Evolutionary conservation across 2,113 vertebrate species (phyloP).

Genomic region (Regulus satrapa): DNA sequence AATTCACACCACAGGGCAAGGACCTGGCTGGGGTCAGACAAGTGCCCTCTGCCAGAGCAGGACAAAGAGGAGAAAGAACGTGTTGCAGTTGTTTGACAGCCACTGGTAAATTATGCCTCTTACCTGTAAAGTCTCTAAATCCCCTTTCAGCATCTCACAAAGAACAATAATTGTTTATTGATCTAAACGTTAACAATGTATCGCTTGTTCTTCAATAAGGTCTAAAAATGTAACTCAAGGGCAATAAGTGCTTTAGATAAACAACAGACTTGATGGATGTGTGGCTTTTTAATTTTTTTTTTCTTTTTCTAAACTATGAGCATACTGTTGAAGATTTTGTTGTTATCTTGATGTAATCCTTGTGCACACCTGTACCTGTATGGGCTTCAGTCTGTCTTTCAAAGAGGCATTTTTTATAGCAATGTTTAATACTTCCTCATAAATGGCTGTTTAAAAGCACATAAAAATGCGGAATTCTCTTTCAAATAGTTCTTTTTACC

Average conservation of each 20-base stretch:
- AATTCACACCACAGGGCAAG: background rate
- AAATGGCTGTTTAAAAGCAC: background rate
- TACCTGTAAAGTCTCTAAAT: conserved; percentile 70
- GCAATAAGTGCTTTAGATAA: conserved; percentile 52
- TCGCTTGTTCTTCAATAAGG: conserved; percentile 68
- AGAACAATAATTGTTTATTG: conserved; percentile 79
- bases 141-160: conserved; percentile 68
- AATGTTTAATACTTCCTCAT: background rate
- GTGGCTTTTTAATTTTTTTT: background rate
- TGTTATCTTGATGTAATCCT: background rate
- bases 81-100: conserved; percentile 49
- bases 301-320: background rate
- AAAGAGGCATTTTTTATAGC: background rate
- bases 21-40: background rate
- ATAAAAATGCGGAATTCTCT: background rate
- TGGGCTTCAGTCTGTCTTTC: background rate
- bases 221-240: conserved; percentile 70
- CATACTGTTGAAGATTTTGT: background rate
- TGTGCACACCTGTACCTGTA: background rate
- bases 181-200: conserved; percentile 72
- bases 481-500: background rate
- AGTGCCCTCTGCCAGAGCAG: background rate
- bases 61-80: background rate
- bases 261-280: conserved; percentile 23
- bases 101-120: conserved; percentile 56